Base-by-base conservation (phyloP, 2,797 vertebrate species). In the Artibeus jamaicensis region DNA sequence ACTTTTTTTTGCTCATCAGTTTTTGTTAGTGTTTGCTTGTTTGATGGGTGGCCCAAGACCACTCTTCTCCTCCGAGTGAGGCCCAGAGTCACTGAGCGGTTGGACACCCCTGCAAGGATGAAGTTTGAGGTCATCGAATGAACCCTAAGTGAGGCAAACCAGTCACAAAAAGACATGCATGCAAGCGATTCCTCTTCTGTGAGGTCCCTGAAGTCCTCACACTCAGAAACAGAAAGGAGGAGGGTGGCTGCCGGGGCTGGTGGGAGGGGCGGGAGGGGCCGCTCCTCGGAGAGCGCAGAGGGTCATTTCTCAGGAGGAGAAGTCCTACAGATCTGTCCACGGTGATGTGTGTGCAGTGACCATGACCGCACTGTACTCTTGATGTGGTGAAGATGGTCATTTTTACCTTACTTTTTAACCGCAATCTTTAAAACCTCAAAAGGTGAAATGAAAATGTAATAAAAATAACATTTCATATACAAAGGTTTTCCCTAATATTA, bases 201-300 rank as follows among this genome's bases (percentile, higher is more conserved):
- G 22, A 37, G 74, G n/a, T 18, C 53, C 77, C 83, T 83, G 9
- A n/a, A 62, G 53, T 39, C 26, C n/a, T n/a, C 50, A 86, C 18
- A 81, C 10, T n/a, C 21, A 22, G 18, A 62, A 57, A 70, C 11
- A 21, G 83, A 81, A 76, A 82, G 34, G 68, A 24, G 46, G 84
- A 50, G 44, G 74, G n/a, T 22, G 32, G 22, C 55, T 34, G 39
- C 48, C 19, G 18, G 39, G 46, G n/a, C 55, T 42, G 22, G 39
- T 0, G 26, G 32, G 10, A 48, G 46, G 62, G 2, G 2, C 0
- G 5, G 29, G 12, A 5, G 24, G n/a, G n/a, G n/a, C n/a, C 32
- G 48, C 21, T 44, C 6, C 53, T 42, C 21, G n/a, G 6, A n/a
- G 79, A 34, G 39, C 26, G 26, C 3, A 37, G 67, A 46, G 15